Evolutionary conservation across 2,888 invertebrate species (phyloP), one percentile per base, ranked within the genome.

Genomic region (Halictus quadricinctus): DNA sequence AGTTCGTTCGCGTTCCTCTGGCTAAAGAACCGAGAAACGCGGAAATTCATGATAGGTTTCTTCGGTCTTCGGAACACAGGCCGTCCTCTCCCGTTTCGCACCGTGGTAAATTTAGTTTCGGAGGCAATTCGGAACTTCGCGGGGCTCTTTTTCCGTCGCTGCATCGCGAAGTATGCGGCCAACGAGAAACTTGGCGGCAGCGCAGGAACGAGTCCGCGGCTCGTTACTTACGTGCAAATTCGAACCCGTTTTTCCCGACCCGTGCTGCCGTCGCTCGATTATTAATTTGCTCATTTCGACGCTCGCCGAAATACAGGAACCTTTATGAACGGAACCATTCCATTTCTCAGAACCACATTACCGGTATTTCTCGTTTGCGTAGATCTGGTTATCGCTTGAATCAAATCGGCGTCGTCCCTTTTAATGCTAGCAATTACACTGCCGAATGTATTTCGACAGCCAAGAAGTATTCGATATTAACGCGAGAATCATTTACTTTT

Each of bases 91-190:
- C 43, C 21, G 48, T 64, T 75, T 64, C 64, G 15, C 12, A n/a
- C 29, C 25, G 64, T 29, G 54, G 84, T 72, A 80, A 77, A 89
- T 89, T 89, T 89, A 89, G 81, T 78, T 85, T 77, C 80, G 46
- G 66, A 81, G 75, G 75, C 79, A 73, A 76, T 77, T 21, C 29
- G 64, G 64, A 88, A 86, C 79, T 88, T 86, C 70, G 54, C 69
- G 13, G 74, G 48, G 72, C 66, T 60, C 29, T 83, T 77, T 80
- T 83, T 46, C 43, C 86, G 70, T 50, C n/a, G 29, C 12, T 64
- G 64, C 69, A 80, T 82, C 76, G 81, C 79, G 66, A 83, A 88
- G 84, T 82, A 87, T 77, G 88, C 87, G 74, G 46, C 79, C 81
- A 83, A 79, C 54, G 76, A 75, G 74, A 69, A 79, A 86, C 73